A percentile compares a stretch with the other conserved stretches of the same genome.
Conservation (phyloP, 2,888 invertebrate species). For the Cerastis leucographa region DNA sequence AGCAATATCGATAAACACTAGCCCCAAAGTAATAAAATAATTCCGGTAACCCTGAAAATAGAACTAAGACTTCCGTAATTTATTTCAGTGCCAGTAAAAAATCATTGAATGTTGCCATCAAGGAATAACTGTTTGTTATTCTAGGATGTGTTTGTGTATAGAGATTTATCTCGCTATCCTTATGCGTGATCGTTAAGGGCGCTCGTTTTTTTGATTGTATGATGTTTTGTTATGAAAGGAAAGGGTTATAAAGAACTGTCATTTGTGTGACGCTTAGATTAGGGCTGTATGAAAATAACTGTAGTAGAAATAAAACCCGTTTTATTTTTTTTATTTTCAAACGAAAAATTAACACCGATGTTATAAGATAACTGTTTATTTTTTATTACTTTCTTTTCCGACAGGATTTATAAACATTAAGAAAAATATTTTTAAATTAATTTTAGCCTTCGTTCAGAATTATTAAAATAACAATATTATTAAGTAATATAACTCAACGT, state of each 20-base stretch:
- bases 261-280: constrained; percentile 29
- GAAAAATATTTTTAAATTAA: neutral
- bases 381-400: neutral
- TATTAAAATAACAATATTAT: too few species aligned
- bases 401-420: neutral
- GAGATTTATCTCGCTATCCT: constrained; percentile 58
- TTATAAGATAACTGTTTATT: neutral
- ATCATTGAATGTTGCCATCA: constrained; percentile 29
- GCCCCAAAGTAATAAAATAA: constrained; percentile 2
- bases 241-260: constrained; percentile 44
- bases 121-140: constrained; percentile 57
- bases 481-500: too few species aligned
- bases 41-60: constrained; percentile 17
- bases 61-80: constrained; percentile 11
- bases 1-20: neutral
- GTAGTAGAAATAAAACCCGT: neutral
- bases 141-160: constrained; percentile 57
- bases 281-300: constrained; percentile 14
- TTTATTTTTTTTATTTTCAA: neutral
- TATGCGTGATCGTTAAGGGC: constrained; percentile 48
- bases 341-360: neutral
- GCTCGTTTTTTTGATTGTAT: constrained; percentile 55
- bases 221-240: constrained; percentile 58
- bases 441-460: neutral
- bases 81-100: constrained; percentile 47